Evolutionary conservation across 2,797 vertebrate species (phyloP), one percentile per base, ranked within the genome.

Genomic region (Siniperca undulata): DNA sequence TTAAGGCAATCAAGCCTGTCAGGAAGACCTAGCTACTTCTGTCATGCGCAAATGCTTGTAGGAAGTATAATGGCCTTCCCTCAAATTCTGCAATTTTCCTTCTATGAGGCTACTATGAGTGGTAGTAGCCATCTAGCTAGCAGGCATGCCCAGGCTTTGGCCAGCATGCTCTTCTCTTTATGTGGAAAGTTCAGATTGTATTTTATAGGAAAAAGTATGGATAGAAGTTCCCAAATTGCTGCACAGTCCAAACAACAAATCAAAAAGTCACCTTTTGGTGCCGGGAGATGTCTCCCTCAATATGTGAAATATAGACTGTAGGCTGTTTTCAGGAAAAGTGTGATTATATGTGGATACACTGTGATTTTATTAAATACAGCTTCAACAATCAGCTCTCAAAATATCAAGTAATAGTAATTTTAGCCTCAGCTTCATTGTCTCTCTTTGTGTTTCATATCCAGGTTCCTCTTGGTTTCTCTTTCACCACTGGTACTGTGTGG

Each of bases 401-500:
- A 44, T 36, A 34, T 1, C 1, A 40, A n/a, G 4, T 17, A 17
- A 22, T 22, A 7, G 48, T 20, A 50, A 16, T 2, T 46, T 50
- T 50, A 8, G 27, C 27, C 20, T 62, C 10, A 34, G 2, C 10
- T 48, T 42, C 0, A 12, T 14, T 27, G 30, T 9, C 22, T 62
- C 52, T 34, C 6, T 60, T 3, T 13, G 14, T 68, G 20, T 60
- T 53, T 55, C 46, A 4, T 27, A 27, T 34, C 0, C 62, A 66
- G 50, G n/a, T 65, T 60, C 36, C 2, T 55, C 71, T 16, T 0
- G 1, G 52, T 3, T 46, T 58, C 13, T 24, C 30, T 69, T 52
- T 55, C n/a, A 68, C 1, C 62, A 61, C 27, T 72, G 66, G 62
- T 73, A 70, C 71, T 66, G 58, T 13, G 0, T 61, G 55, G n/a